A percentile compares a stretch with the other conserved stretches of the same genome.
Evolutionary conservation across 2,888 invertebrate genomes (phyloP).

Genomic region (Dugesia japonica): DNA sequence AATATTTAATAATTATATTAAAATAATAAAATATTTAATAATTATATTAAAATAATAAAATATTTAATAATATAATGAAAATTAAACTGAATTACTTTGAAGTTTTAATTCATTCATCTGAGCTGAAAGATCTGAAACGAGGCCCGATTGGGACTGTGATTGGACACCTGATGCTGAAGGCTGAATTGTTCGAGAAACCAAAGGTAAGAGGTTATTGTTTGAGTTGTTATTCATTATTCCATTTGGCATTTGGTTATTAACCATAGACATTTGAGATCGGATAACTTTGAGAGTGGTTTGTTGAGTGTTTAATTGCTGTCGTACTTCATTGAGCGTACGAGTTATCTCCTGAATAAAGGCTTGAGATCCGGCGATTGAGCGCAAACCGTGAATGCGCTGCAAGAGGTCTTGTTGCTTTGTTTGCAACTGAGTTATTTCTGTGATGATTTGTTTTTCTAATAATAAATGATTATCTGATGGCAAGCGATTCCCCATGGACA

Average conservation of each 20-base stretch:
- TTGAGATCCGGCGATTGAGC: slow-evolving; percentile 3
- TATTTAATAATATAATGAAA: not conserved
- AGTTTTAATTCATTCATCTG: slow-evolving; percentile 1
- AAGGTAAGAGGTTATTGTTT: not conserved
- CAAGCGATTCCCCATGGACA: no score
- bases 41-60: not conserved
- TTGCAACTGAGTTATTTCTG: not conserved
- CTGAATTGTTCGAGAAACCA: not conserved
- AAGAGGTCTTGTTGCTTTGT: not conserved
- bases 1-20: no score
- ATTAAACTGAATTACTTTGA: not conserved
- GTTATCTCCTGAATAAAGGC: slow-evolving; percentile 15
- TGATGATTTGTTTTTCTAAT: not conserved
- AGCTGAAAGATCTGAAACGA: slow-evolving; percentile 10
- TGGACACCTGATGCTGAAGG: not conserved
- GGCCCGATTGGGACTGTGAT: not conserved
- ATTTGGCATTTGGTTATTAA: not conserved
- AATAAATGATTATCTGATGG: not conserved
- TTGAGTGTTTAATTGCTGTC: not conserved
- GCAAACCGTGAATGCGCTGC: not conserved
- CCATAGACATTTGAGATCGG: not conserved
- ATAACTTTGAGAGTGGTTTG: slow-evolving; percentile 10
- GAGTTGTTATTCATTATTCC: not conserved
- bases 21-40: no score
- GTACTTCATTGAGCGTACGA: slow-evolving; percentile 1